Base-by-base conservation (phyloP, 2,888 invertebrate species). In the Iphiclides podalirius region DNA sequence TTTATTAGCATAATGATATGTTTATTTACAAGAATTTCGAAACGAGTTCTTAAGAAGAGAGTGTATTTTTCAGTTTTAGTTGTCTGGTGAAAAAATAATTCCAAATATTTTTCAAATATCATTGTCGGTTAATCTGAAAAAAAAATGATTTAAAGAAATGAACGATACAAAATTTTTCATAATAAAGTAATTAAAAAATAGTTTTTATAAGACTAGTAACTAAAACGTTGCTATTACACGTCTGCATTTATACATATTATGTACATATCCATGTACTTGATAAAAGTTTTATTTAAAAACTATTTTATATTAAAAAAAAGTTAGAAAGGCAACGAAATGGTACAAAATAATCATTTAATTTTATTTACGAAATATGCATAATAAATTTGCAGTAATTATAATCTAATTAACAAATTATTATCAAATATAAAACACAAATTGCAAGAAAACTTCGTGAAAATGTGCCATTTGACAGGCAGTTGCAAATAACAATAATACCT, bases 401-500 rank as follows among this genome's bases (percentile, higher is more conserved):
- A 20, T 20, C 20, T 1, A 0, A n/a, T n/a, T n/a, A n/a, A n/a
- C n/a, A n/a, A n/a, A 15, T 26, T 35, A 41, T 16, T 16, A 12
- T 28, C 26, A 16, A 26, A 47, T 16, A 28, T 17, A n/a, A 38
- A 15, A 13, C 6, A 3, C 17, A 17, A 17, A 8, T 17, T 33
- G 2, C 7, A 26, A 12, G 15, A 23, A 2, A 8, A 17, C 20
- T 20, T 33, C 8, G 17, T 20, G 1, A 72, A 68, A 64, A 79
- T 78, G 85, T 86, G 85, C 85, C 85, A 85, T 85, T 68, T 61
- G 57, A 75, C 67, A 71, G 84, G 82, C 84, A 78, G 72, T 4
- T 20, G 6, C 72, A 48, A 47, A 20, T 52, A 61, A 58, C 59
- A 54, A 58, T n/a, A n/a, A n/a, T n/a, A 59, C 54, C 59, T 52